Evolutionary conservation across 2,797 vertebrate species (phyloP), one percentile per base, ranked within the genome.

Genomic region (Bradypus variegatus): DNA sequence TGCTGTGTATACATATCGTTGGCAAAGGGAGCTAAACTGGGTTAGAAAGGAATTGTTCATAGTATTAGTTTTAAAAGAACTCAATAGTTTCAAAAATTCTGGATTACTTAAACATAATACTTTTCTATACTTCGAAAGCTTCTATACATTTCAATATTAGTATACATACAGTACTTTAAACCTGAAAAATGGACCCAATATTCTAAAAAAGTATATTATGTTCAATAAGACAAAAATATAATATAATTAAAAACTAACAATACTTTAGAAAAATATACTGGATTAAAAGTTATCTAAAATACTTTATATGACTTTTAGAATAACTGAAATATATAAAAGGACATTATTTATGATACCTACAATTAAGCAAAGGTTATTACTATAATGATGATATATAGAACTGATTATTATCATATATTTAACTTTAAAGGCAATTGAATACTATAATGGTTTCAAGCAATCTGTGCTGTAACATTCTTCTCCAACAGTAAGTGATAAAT

Each of bases 301-400:
- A 83, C 41, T 86, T 93, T 86, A 83, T 41, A 73, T 45, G 13
- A 79, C 60, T 75, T 91, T 92, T 89, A 92, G 15, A 82, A 60
- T 75, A 86, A 86, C 85, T 75, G 3, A 91, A 67, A 77, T 38
- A 70, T 86, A 33, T 58, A 79, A 70, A 73, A 94, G 19, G 21
- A n/a, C 5, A 86, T 55, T 65, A 93, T 69, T 91, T 72, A 92
- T 36, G 77, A 58, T 15, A 33, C 21, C 62, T 84, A 55, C n/a
- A 73, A 58, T 69, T 86, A 83, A 83, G 15, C 29, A 93, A 67
- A 86, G 25, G 50, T 36, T 92, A 82, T 75, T 15, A 48, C n/a
- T 80, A 64, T 73, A 70, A 84, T 79, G 9, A 73, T 38, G 18
- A 90, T 65, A 84, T 78, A 90, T 70, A 84, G 78, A 84, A 87